phyloP scores from a whole-genome alignment of 2,797 vertebrate genomes.

The Sebastes hopkinsi region DNA sequence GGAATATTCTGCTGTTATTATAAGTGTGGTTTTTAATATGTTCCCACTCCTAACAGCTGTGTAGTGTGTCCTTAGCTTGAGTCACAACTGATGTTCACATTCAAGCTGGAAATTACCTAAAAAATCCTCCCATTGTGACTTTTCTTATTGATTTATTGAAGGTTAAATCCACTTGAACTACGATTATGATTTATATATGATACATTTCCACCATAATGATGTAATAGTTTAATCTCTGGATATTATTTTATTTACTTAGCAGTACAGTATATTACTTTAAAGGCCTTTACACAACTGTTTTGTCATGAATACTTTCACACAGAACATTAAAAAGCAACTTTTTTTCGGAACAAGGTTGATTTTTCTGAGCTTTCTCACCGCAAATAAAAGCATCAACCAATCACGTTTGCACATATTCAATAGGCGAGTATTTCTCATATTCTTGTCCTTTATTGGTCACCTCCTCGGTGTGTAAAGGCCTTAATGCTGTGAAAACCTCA shows the following conservation, averaged over 20 bases:
- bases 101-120: background rate
- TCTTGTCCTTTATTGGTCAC: no score
- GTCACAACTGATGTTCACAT: background rate
- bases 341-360: no score
- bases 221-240: background rate
- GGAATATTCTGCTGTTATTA: background rate
- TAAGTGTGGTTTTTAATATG: background rate
- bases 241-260: background rate
- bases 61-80: constrained; percentile 15
- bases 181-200: background rate
- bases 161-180: background rate
- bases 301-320: no score
- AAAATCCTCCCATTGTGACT: background rate
- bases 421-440: no score
- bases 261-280: background rate
- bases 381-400: no score
- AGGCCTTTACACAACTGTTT: no score
- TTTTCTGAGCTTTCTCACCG: no score
- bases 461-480: no score
- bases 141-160: background rate
- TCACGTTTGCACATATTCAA: no score
- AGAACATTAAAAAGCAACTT: no score
- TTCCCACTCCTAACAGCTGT: background rate
- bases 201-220: background rate
- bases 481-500: constrained; percentile 1